These are phyloP conservation scores for Trichogramma evanescens DNA, from an alignment of 2,888 invertebrate genomes.

Conservation along the genomic window DNA sequence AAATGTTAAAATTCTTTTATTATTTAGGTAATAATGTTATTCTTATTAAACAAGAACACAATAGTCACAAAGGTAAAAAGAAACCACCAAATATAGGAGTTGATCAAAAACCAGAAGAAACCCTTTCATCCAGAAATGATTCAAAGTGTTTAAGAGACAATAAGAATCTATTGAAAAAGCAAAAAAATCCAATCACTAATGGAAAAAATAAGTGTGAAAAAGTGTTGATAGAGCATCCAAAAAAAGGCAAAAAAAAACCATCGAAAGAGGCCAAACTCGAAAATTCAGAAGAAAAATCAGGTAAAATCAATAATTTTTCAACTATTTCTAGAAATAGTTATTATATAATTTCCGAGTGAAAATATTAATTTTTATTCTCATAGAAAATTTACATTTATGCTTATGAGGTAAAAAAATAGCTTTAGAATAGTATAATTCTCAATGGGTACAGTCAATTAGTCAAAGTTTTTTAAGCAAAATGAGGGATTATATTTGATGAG, in stretches of 20 bases:
- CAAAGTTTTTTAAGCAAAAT: too few relatives aligned
- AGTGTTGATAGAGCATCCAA: not conserved
- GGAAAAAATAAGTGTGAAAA: constrained; percentile 6
- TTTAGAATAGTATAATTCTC: too few relatives aligned
- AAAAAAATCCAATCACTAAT: not conserved
- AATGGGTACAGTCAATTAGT: too few relatives aligned
- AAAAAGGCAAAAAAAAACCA: constrained; percentile 8
- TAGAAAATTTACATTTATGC: too few relatives aligned
- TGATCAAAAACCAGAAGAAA: too few relatives aligned
- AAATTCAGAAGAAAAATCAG: constrained; percentile 9
- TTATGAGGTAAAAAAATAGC: too few relatives aligned
- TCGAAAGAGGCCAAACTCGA: constrained; percentile 6
- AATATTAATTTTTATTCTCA: too few relatives aligned
- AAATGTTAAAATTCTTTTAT: not conserved
- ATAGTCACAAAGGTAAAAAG: too few relatives aligned
- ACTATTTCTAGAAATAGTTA: too few relatives aligned
- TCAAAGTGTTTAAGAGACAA: constrained; percentile 14
- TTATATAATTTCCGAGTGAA: too few relatives aligned
- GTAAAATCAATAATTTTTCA: not conserved
- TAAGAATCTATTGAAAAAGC: constrained; percentile 7
- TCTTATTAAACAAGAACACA: constrained; percentile 10
- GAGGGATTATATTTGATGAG: too few relatives aligned
- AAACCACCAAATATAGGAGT: too few relatives aligned
- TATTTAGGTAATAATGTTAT: constrained; percentile 4
- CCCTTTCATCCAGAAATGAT: not conserved